phyloP scores from a whole-genome alignment of 2,113 vertebrate genomes.

The Orientallactaga bullata region DNA sequence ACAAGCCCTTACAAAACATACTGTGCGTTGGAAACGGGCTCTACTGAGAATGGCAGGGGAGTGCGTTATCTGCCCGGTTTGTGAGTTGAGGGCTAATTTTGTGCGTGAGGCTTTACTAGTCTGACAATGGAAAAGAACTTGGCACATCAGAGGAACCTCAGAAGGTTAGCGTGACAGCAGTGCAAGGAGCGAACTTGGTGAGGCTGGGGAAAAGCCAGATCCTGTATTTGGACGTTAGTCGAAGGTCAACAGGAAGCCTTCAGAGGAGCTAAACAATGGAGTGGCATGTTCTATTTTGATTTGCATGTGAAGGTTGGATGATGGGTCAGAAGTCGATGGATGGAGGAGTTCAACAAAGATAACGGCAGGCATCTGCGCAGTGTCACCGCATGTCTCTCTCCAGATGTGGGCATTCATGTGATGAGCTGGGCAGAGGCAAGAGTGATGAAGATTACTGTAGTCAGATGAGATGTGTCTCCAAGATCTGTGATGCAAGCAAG shows the following conservation, averaged over 20 bases:
- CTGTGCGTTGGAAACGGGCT: neutral
- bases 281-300: neutral
- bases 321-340: neutral
- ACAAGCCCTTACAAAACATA: neutral
- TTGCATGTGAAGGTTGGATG: neutral
- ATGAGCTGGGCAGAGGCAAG: neutral
- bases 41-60: neutral
- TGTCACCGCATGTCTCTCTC: neutral
- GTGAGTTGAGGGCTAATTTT: neutral
- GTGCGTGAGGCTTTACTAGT: neutral
- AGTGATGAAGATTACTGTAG: neutral
- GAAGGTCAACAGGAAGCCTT: neutral
- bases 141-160: neutral
- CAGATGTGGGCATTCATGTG: neutral
- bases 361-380: neutral
- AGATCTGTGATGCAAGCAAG: neutral
- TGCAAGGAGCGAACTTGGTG: neutral
- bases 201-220: neutral
- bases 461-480: neutral
- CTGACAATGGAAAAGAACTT: neutral
- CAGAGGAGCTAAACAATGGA: neutral
- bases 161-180: neutral
- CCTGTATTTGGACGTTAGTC: neutral
- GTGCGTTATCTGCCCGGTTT: neutral
- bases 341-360: neutral